These are phyloP conservation scores for Macropus fuliginosus DNA, from an alignment of 2,797 vertebrate species.

Conservation along the genomic window DNA sequence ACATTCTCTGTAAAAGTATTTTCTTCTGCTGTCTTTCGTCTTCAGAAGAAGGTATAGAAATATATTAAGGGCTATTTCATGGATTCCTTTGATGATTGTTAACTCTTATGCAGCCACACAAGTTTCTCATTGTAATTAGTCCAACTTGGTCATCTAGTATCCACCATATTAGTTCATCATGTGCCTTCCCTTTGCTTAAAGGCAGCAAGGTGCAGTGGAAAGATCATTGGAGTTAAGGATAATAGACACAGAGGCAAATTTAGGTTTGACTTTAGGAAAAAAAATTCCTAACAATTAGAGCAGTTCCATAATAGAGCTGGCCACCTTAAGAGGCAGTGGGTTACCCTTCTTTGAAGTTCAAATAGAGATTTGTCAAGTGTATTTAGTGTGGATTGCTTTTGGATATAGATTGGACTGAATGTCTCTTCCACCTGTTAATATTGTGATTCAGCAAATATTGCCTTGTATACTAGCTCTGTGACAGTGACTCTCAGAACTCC, in stretches of 20 bases:
- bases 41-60: not conserved
- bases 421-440: not conserved
- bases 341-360: not conserved
- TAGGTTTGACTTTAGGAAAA: not conserved
- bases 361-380: not conserved
- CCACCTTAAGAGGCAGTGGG: not conserved
- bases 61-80: not conserved
- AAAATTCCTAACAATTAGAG: not conserved
- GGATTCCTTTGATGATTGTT: not conserved
- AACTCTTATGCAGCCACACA: not conserved
- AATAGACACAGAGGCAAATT: not conserved
- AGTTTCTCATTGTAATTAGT: not conserved
- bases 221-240: not conserved
- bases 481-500: not conserved
- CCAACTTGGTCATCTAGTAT: not conserved
- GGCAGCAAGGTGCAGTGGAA: not conserved
- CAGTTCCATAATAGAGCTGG: not conserved
- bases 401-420: not conserved
- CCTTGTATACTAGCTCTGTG: not conserved
- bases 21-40: not conserved
- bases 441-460: not conserved
- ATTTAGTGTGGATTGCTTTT: not conserved
- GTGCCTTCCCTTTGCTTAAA: not conserved
- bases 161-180: not conserved
- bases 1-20: not conserved